Percentiles rank a stretch among this genome's conserved stretches.
phyloP scores from a whole-genome alignment of 2,797 vertebrate genomes.

The Limosa lapponica region DNA sequence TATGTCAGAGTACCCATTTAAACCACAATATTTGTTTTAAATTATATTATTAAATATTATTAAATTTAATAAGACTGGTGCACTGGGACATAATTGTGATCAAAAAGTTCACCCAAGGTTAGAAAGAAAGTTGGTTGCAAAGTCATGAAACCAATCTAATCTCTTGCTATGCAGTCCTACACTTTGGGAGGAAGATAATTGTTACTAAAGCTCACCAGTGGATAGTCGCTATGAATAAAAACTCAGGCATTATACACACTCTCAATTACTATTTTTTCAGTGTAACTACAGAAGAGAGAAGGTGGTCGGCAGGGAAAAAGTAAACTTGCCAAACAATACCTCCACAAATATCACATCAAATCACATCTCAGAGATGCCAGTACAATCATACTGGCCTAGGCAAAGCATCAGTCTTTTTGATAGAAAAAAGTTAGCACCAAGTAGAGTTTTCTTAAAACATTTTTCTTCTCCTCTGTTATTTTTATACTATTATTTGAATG shows the following conservation, averaged over 20 bases:
- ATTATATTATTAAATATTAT: background rate
- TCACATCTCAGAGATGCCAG: background rate
- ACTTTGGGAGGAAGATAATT: constrained; percentile 16
- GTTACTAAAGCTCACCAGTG: constrained; percentile 23
- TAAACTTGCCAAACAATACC: background rate
- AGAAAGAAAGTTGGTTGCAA: constrained; percentile 36
- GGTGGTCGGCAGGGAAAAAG: background rate
- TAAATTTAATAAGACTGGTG: background rate
- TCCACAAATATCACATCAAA: background rate
- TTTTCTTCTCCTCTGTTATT: background rate
- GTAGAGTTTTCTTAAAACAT: background rate
- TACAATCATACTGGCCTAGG: background rate
- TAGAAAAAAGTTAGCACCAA: background rate
- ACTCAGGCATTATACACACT: background rate
- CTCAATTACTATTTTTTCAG: background rate
- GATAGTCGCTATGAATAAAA: background rate
- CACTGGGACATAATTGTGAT: background rate
- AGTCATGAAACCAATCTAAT: constrained; percentile 41
- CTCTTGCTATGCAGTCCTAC: background rate
- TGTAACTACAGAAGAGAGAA: background rate
- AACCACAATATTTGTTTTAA: background rate
- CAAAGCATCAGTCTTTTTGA: background rate
- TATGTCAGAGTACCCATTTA: background rate
- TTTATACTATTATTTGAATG: constrained; percentile 12
- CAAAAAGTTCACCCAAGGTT: constrained; percentile 5